Conservation (phyloP, 2,888 invertebrate species). For the Drosophila colorata region DNA sequence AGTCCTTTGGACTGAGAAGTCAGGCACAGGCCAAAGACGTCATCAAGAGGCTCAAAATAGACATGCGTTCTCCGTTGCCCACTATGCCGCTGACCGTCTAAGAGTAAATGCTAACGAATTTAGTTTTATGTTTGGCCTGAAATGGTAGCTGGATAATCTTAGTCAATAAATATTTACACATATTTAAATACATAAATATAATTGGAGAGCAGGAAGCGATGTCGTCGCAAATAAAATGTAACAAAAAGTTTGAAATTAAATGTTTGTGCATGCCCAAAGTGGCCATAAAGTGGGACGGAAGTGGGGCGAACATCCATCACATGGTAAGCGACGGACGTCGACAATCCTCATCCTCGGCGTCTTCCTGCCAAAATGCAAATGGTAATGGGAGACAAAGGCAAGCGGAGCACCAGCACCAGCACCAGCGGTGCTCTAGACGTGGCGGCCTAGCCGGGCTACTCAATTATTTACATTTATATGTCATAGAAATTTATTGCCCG, state of each 20-base stretch:
- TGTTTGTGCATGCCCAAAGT: constrained; percentile 55
- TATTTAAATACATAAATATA: constrained; percentile 11
- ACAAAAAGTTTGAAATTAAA: constrained; percentile 58
- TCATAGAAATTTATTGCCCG: constrained; percentile 82
- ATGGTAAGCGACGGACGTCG: constrained; percentile 46
- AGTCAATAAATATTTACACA: constrained; percentile 4
- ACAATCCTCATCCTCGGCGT: constrained; percentile 18
- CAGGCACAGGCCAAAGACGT: constrained; percentile 42
- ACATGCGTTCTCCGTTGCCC: constrained; percentile 51
- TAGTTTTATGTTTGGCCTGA: neutral
- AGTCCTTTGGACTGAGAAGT: constrained; percentile 51
- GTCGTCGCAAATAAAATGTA: constrained; percentile 40
- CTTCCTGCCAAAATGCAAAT: constrained; percentile 23
- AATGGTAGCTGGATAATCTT: constrained; percentile 8
- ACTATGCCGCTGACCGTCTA: constrained; percentile 38
- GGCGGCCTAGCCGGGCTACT: constrained; percentile 59
- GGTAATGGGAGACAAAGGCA: constrained; percentile 23
- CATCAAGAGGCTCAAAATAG: constrained; percentile 51
- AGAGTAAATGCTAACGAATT: constrained; percentile 16
- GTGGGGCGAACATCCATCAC: constrained; percentile 61
- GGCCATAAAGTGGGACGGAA: constrained; percentile 55
- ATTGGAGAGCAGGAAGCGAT: constrained; percentile 24
- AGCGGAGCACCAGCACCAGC: no score
- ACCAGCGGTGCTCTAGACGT: constrained; percentile 11
- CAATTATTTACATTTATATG: constrained; percentile 83